phyloP scores from a whole-genome alignment of 2,888 invertebrate species.

The Dendrolimus houi region DNA sequence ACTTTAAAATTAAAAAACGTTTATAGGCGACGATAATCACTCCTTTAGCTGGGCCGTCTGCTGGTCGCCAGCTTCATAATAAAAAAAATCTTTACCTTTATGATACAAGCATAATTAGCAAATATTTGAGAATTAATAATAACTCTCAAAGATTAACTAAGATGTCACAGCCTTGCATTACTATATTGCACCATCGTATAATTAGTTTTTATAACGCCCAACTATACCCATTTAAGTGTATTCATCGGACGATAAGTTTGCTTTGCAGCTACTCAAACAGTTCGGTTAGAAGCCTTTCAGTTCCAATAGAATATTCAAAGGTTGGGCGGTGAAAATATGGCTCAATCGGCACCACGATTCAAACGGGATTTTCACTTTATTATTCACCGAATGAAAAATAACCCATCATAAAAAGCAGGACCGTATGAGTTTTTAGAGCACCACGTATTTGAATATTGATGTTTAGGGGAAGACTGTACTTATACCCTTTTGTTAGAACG shows the following conservation, averaged over 20 bases:
- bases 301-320: conserved; percentile 66
- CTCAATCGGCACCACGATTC: conserved; percentile 55
- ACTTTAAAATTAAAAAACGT: too few species aligned
- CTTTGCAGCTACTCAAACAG: conserved; percentile 36
- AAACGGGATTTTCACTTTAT: conserved; percentile 56
- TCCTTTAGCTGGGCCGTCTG: too few species aligned
- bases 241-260: conserved; percentile 25
- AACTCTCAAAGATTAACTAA: too few species aligned
- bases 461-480: conserved; percentile 46
- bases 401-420: conserved; percentile 60
- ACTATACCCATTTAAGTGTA: too few species aligned
- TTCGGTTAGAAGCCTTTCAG: conserved; percentile 44
- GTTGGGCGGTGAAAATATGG: conserved; percentile 59
- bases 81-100: too few species aligned
- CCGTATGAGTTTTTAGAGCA: conserved; percentile 57
- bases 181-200: too few species aligned
- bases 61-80: too few species aligned
- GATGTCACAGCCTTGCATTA: too few species aligned
- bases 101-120: too few species aligned
- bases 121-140: too few species aligned
- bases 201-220: too few species aligned
- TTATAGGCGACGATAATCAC: too few species aligned
- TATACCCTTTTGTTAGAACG: background rate
- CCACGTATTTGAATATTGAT: conserved; percentile 65
- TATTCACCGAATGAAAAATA: conserved; percentile 69